Base-by-base conservation (phyloP, 2,888 invertebrate genomes). In the Gymnoscelis rufifasciata region DNA sequence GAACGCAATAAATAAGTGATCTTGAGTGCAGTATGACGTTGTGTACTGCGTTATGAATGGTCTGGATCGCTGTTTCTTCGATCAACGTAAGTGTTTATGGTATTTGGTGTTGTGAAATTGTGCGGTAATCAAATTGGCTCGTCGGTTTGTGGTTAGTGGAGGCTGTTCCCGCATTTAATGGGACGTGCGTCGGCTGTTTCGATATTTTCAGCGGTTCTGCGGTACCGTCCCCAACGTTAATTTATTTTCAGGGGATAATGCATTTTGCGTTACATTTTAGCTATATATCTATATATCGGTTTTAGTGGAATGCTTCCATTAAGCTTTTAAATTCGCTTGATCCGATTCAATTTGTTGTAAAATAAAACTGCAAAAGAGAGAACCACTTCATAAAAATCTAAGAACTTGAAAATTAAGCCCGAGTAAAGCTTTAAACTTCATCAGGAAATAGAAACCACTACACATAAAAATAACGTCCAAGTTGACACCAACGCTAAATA, bases 21-120 rank as follows among this genome's bases (percentile, higher is more conserved):
- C 76, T 79, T 58, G 72, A 44, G 87, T 87, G 86, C 84, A 84
- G 76, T 83, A 88, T 88, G 87, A 78, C 74, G 83, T 81, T 83
- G 75, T 80, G 72, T 64, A 68, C 70, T 73, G 74, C 79, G 88
- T 87, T 80, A 88, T 88, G 88, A 88, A 87, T 88, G 88, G 88
- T 82, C 79, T 88, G 82, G 88, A 88, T 81, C 84, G 87, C 77
- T 87, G 88, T 77, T 88, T 88, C 83, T 88, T 88, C 82, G 88
- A 88, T 83, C 88, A 88, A 86, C 88, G 88, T 88, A 81, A 88
- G 88, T 83, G 68, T 66, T 67, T 65, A 64, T 62, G 62, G 60
- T 71, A 72, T 76, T 78, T 77, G 73, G 64, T 63, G 48, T 56
- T 50, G 54, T 54, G 52, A 44, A 40, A 56, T 59, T 60, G 52